These are phyloP conservation scores for Actinernus sp. DNA, from an alignment of 92 coral and sea anemone genomes.

Conservation along the genomic window DNA sequence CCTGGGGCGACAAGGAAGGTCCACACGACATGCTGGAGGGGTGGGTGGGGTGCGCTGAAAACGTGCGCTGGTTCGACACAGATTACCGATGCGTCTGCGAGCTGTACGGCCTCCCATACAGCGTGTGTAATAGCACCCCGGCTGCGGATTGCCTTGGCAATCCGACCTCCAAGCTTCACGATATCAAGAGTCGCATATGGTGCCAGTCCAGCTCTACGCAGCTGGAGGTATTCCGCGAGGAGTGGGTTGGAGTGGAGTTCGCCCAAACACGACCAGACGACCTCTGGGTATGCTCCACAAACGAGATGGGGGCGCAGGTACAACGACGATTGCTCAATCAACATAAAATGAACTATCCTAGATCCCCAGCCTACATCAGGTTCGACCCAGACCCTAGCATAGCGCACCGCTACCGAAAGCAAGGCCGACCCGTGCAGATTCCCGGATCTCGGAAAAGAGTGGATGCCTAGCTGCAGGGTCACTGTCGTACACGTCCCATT, in stretches of 20 bases:
- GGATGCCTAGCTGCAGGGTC: not conserved
- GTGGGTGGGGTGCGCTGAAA: no score
- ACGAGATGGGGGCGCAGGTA: conserved; percentile 8
- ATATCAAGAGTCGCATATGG: not conserved
- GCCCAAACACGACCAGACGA: conserved; percentile 8
- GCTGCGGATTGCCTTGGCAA: no score
- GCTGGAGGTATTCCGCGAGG: conserved; percentile 10
- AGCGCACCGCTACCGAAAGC: conserved; percentile 8
- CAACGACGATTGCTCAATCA: conserved; percentile 8
- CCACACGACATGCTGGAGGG: no score
- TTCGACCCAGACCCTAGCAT: conserved; percentile 18
- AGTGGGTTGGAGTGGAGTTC: conserved; percentile 1
- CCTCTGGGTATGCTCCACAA: conserved; percentile 13
- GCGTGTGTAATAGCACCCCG: no score
- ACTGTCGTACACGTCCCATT: conserved; percentile 7
- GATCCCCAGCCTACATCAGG: conserved; percentile 2
- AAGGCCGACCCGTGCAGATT: conserved; percentile 5
- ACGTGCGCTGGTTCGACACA: no score
- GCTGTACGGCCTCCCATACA: not conserved
- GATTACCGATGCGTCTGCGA: conserved; percentile 16
- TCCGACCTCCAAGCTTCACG: not conserved
- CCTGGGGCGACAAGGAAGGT: no score
- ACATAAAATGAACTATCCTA: not conserved
- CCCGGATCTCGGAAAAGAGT: not conserved
- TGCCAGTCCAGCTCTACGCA: conserved; percentile 1